Percentiles rank a stretch among this genome's conserved stretches.
Evolutionary conservation across 2,888 invertebrate species (phyloP).

Genomic region (Tinea trinotella): DNA sequence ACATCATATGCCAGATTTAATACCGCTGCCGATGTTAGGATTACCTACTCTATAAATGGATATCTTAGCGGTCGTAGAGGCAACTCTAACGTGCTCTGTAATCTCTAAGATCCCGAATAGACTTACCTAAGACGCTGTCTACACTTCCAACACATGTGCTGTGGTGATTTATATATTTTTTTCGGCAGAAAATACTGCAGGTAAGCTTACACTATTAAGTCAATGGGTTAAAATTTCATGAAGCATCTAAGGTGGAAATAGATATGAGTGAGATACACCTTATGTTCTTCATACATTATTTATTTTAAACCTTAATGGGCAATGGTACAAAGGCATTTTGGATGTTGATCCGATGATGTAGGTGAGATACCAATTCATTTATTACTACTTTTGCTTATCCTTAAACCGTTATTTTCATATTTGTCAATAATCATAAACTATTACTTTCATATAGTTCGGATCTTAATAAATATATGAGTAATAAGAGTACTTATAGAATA

Average conservation of each 20-base stretch:
- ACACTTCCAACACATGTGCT: neutral
- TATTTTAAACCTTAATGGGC: too few relatives aligned
- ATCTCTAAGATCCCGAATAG: constrained; percentile 14
- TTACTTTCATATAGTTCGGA: too few relatives aligned
- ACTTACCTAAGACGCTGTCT: constrained; percentile 8
- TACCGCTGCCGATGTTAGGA: constrained; percentile 32
- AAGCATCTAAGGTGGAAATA: neutral
- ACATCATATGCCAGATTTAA: constrained; percentile 28
- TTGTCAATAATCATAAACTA: too few relatives aligned
- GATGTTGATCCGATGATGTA: too few relatives aligned
- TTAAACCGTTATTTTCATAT: too few relatives aligned
- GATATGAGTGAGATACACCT: too few relatives aligned
- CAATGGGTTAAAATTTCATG: constrained; percentile 4
- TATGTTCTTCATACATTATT: too few relatives aligned
- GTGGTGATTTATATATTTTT: neutral
- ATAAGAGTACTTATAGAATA: too few relatives aligned
- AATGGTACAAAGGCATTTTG: too few relatives aligned
- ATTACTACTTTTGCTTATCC: too few relatives aligned
- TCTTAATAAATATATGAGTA: too few relatives aligned
- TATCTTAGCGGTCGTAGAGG: constrained; percentile 26
- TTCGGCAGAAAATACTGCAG: neutral
- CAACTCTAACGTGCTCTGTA: constrained; percentile 17
- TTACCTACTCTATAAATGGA: constrained; percentile 40
- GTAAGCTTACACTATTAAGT: neutral
- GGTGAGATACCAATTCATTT: too few relatives aligned